Evolutionary conservation across 2,113 vertebrate genomes (phyloP).

Genomic region (Salminus brasiliensis): DNA sequence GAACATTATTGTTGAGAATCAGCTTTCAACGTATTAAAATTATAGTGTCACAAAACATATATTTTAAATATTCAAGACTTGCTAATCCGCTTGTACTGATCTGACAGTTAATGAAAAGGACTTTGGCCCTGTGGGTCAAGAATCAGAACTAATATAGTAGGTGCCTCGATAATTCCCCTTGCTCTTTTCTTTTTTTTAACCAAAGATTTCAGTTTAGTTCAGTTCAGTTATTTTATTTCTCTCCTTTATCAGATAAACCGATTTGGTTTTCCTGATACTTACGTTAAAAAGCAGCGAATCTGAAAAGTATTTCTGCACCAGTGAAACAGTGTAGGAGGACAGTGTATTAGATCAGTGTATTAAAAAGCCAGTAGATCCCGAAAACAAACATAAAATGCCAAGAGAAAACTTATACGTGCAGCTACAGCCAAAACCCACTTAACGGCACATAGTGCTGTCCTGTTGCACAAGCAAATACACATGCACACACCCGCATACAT

Average conservation of each 20-base stretch:
- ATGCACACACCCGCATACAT: constrained; percentile 4
- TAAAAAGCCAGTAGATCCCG: constrained; percentile 7
- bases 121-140: constrained; percentile 1
- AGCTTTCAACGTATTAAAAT: too few relatives aligned
- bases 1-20: not conserved
- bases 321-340: not conserved
- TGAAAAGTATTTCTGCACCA: too few relatives aligned
- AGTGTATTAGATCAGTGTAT: not conserved
- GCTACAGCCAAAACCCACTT: constrained; percentile 59
- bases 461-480: constrained; percentile 32
- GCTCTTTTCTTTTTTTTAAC: not conserved
- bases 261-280: too few relatives aligned
- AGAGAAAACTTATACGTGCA: constrained; percentile 44
- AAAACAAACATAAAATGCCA: constrained; percentile 45
- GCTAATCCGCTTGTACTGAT: not conserved
- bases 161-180: not conserved
- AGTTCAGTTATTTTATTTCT: too few relatives aligned
- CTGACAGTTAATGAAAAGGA: not conserved
- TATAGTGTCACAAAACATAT: too few relatives aligned
- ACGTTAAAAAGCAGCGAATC: too few relatives aligned
- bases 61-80: too few relatives aligned
- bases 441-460: constrained; percentile 2
- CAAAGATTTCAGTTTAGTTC: constrained; percentile 2
- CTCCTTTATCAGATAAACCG: too few relatives aligned
- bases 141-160: constrained; percentile 1